Percentiles rank a stretch among this genome's conserved stretches.
phyloP scores from a whole-genome alignment of 2,888 invertebrate genomes.

The Smittia sp. region DNA sequence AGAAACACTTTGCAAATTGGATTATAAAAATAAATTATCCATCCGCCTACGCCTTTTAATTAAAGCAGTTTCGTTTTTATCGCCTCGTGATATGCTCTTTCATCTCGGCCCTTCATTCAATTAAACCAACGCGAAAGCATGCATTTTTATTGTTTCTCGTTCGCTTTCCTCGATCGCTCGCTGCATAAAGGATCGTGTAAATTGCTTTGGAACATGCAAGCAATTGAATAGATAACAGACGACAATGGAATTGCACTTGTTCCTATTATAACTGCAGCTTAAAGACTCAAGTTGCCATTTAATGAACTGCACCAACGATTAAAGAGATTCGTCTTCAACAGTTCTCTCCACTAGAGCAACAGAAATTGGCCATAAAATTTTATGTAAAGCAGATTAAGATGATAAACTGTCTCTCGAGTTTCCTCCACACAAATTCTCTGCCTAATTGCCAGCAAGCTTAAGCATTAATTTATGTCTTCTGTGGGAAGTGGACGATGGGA shows the following conservation, averaged over 20 bases:
- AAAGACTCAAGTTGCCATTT: too few species aligned
- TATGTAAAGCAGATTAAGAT: neutral
- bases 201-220: slow-evolving; percentile 10
- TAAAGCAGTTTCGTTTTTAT: neutral
- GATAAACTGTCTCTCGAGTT: neutral
- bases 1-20: slow-evolving; percentile 8
- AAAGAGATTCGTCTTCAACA: too few species aligned
- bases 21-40: slow-evolving; percentile 8
- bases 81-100: neutral
- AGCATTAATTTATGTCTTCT: neutral
- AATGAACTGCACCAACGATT: too few species aligned
- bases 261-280: too few species aligned
- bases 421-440: neutral
- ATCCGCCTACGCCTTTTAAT: slow-evolving; percentile 11
- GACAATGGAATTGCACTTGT: too few species aligned
- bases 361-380: neutral
- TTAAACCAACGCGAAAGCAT: neutral
- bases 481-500: neutral
- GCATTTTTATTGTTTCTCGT: neutral
- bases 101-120: neutral
- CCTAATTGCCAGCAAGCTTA: neutral
- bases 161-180: neutral
- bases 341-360: too few species aligned
- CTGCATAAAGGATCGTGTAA: slow-evolving; percentile 3
- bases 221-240: neutral